Conservation (phyloP, 2,888 invertebrate genomes). For the Hyalella azteca region DNA sequence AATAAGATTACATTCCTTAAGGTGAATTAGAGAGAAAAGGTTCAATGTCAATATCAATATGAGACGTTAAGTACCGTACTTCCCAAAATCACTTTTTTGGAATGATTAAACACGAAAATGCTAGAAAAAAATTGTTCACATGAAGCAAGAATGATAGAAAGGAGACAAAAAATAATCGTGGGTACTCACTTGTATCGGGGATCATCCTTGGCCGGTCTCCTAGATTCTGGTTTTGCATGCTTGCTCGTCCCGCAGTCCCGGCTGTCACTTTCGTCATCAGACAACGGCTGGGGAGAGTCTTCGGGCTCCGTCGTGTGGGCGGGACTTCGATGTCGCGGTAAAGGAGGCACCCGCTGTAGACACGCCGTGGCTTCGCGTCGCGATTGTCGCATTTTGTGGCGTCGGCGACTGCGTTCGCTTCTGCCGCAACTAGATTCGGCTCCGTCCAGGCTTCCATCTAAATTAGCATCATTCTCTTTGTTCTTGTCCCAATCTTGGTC, state of each 20-base stretch:
- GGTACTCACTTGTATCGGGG: conserved; percentile 16
- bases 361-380: conserved; percentile 31
- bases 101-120: no score
- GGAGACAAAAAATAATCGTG: not conserved
- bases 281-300: conserved; percentile 15
- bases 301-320: no score
- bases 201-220: not conserved
- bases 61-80: no score
- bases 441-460: conserved; percentile 33
- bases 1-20: no score
- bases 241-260: conserved; percentile 27
- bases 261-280: conserved; percentile 25
- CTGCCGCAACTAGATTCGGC: conserved; percentile 41
- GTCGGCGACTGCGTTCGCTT: conserved; percentile 45
- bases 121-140: not conserved
- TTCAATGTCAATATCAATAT: no score
- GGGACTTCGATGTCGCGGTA: not conserved
- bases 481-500: conserved; percentile 25
- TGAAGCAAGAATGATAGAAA: not conserved
- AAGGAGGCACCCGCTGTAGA: not conserved
- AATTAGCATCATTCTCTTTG: conserved; percentile 28
- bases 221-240: not conserved
- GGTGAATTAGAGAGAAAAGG: no score
- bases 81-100: no score
- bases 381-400: conserved; percentile 47